Percentiles rank a stretch among this genome's conserved stretches.
Evolutionary conservation across 2,888 invertebrate genomes (phyloP).

Genomic region (Tipula confusa): DNA sequence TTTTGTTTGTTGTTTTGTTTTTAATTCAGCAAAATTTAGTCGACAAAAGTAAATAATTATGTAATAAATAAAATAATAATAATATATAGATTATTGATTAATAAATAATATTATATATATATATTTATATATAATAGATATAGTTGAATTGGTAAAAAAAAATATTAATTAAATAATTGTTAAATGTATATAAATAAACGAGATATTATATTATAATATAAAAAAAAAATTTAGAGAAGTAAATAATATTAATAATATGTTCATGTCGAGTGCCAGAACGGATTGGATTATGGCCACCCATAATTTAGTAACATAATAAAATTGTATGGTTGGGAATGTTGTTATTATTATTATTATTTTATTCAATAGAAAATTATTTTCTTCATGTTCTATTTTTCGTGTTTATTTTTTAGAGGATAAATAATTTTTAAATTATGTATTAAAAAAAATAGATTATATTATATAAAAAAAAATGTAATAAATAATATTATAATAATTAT

Average conservation of each 20-base stretch:
- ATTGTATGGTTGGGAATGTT: neutral
- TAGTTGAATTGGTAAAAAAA: conserved; percentile 20
- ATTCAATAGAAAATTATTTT: conserved; percentile 20
- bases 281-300: neutral
- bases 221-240: neutral
- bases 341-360: conserved; percentile 21
- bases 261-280: neutral
- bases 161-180: neutral
- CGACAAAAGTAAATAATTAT: conserved; percentile 7
- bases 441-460: conserved; percentile 21
- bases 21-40: conserved; percentile 9
- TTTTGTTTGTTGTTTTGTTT: neutral
- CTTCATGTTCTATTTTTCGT: neutral
- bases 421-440: conserved; percentile 25
- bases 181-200: neutral
- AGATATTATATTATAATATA: neutral
- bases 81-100: neutral
- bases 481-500: conserved; percentile 4
- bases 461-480: neutral
- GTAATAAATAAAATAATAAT: conserved; percentile 20
- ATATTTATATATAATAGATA: no score
- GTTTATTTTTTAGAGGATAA: neutral
- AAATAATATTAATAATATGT: neutral
- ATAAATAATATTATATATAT: conserved; percentile 25
- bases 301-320: neutral